Evolutionary conservation across 1,140 invertebrate genomes (phyloP), one percentile per base, ranked within the genome.

Genomic region (Magallana gigas): DNA sequence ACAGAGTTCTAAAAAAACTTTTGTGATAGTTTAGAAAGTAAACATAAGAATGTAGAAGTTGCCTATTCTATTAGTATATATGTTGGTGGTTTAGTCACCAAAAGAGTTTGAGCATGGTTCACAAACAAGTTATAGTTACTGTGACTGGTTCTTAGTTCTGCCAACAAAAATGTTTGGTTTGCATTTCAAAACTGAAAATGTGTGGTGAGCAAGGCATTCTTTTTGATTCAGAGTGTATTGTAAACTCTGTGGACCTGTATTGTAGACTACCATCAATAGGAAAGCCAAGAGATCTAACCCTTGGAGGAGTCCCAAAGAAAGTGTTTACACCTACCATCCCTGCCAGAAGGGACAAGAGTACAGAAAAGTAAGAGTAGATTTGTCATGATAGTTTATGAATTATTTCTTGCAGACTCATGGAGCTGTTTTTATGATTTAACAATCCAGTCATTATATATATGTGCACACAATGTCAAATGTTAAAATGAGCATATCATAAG

Each of bases 261-360:
- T 91, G 18, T 88, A 94, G 94, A 86, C 89, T 94, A 60, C 93
- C 94, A 48, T 94, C 94, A 36, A 89, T 94, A 14, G 90, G 91
- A 89, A 91, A 90, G 68, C 92, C 93, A 8, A 87, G 94, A 83
- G 94, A 94, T 89, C 83, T 94, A 16, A 94, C 94, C 48, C 87
- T 94, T 36, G 94, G 94, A 80, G 94, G 94, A 18, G 87, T 94
- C 59, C 93, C 91, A 16, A 94, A 92, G 86, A 94, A 94, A 89
- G 91, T 93, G 9, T 94, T 93, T 85, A 91, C 88, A 9, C 94
- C 94, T 23, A 94, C 90, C 57, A 94, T 94, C 59, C 92, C 93
- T 80, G 89, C 89, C 48, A 89, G 91, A 83, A 92, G 91, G 87
- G 91, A 91, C 56, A 92, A 91, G 86, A 76, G 83, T 18, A 91